A percentile compares a stretch with the other conserved stretches of the same genome.
These are phyloP conservation scores for Furcula furcula DNA, from an alignment of 2,888 invertebrate genomes.

Conservation along the genomic window DNA sequence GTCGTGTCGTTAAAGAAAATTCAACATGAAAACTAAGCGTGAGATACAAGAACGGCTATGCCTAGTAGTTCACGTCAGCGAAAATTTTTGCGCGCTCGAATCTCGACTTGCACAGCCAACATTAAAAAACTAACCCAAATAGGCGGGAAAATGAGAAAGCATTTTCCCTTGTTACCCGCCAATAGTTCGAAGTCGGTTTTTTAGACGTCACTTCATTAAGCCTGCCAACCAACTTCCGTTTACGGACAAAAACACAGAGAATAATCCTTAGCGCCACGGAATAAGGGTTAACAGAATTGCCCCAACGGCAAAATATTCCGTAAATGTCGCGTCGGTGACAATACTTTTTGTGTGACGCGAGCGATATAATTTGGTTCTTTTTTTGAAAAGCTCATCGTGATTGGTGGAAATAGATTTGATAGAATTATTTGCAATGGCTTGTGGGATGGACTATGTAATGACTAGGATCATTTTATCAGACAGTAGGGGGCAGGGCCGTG, in stretches of 20 bases:
- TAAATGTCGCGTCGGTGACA: neutral
- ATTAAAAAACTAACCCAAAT: neutral
- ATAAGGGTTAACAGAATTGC: too few species aligned
- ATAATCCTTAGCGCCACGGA: neutral
- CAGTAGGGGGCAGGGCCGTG: too few species aligned
- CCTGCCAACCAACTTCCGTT: neutral
- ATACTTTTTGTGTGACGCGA: neutral
- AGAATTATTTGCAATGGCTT: neutral
- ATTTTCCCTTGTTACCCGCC: neutral
- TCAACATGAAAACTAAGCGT: too few species aligned
- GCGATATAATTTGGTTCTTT: neutral
- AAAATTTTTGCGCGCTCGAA: too few species aligned
- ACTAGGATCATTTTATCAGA: too few species aligned
- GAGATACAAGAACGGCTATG: too few species aligned
- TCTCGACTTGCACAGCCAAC: neutral
- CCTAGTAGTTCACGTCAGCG: too few species aligned
- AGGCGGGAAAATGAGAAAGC: slow-evolving; percentile 1
- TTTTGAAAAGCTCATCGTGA: neutral
- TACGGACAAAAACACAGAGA: neutral
- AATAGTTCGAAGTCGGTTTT: neutral
- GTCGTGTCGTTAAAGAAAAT: too few species aligned
- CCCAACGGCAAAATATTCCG: neutral
- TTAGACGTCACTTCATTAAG: too few species aligned
- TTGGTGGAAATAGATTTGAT: neutral
- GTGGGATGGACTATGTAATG: neutral